These are phyloP conservation scores for Heterohyrax brucei DNA, from an alignment of 2,797 vertebrate genomes.

Conservation along the genomic window DNA sequence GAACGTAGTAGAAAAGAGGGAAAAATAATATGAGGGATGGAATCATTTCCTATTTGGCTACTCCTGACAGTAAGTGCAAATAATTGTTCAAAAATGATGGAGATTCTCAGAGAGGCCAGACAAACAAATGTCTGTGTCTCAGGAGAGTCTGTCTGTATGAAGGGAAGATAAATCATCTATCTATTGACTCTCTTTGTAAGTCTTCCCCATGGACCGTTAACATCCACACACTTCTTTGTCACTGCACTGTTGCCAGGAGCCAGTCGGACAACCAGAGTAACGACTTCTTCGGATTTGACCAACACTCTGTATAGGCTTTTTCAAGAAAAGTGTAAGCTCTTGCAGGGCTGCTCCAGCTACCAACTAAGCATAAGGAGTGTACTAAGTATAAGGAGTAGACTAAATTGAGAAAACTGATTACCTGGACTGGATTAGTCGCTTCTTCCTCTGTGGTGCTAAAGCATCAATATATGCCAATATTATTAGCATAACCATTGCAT, in stretches of 20 bases:
- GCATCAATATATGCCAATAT: neutral
- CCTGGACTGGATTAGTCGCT: neutral
- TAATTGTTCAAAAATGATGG: neutral
- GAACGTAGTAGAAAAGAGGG: neutral
- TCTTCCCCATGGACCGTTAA: neutral
- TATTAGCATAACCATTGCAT: neutral
- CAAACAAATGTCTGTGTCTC: neutral
- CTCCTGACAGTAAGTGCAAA: neutral
- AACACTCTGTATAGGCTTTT: neutral
- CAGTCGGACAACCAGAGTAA: neutral
- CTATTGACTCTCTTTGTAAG: neutral
- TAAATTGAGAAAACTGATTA: neutral
- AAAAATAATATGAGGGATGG: neutral
- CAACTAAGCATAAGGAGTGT: neutral
- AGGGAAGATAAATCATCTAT: neutral
- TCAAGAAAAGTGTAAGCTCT: neutral
- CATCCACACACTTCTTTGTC: neutral
- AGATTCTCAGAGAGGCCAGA: neutral
- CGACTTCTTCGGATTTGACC: too few species aligned
- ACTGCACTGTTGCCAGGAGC: neutral
- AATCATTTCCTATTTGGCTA: rapidly evolving
- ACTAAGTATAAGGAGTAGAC: neutral
- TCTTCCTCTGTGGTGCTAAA: neutral
- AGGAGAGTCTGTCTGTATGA: neutral
- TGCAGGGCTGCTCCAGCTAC: neutral